Conservation (phyloP, 2,888 invertebrate species). For the Lamellibrachia columna region DNA sequence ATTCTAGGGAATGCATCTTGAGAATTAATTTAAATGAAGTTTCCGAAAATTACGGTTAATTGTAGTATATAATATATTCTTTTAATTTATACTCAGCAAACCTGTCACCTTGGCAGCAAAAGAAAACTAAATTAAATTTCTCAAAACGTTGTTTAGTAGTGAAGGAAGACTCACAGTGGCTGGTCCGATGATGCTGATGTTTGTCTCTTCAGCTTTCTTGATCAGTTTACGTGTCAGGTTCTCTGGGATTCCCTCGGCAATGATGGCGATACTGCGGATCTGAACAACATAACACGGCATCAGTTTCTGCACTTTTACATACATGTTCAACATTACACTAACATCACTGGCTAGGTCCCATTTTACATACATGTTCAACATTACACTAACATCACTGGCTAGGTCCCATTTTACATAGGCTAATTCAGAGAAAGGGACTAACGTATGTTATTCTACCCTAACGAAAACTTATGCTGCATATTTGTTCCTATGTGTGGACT, state of each 20-base stretch:
- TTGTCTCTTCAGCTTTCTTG: conserved; percentile 79
- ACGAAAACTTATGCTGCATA: too few species aligned
- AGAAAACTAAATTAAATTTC: not conserved
- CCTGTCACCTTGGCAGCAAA: not conserved
- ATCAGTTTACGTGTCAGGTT: conserved; percentile 96
- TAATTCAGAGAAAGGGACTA: too few species aligned
- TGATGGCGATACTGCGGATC: conserved; percentile 95
- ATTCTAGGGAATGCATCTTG: too few species aligned
- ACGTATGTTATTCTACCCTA: too few species aligned
- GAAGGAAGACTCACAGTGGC: conserved; percentile 70
- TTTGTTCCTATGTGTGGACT: too few species aligned
- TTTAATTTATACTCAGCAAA: not conserved
- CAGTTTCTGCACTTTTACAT: not conserved
- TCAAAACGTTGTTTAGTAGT: not conserved
- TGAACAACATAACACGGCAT: conserved; percentile 60
- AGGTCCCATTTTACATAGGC: not conserved
- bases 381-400: too few species aligned
- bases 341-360: not conserved
- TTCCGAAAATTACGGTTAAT: too few species aligned
- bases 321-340: not conserved
- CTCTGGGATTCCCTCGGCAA: conserved; percentile 99
- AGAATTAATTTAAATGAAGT: too few species aligned
- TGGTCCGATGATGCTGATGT: conserved; percentile 89
- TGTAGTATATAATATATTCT: not conserved
- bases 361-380: not conserved